phyloP scores from a whole-genome alignment of 1,140 invertebrate genomes.

The Cepaea nemoralis region DNA sequence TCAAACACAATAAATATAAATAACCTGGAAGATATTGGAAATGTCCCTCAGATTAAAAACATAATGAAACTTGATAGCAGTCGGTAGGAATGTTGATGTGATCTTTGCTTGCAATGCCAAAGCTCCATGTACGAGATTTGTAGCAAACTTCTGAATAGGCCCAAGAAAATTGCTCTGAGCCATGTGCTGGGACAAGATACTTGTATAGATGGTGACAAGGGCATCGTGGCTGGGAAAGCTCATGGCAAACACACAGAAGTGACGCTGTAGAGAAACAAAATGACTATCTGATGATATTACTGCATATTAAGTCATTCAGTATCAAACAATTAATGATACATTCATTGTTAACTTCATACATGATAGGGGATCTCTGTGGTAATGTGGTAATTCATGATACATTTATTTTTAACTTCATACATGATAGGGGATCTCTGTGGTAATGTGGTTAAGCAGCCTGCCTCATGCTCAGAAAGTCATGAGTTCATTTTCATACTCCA shows the following conservation, averaged over 20 bases:
- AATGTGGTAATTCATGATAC: no score
- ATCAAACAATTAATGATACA: no score
- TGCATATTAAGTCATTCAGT: no score
- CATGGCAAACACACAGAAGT: conserved; percentile 94
- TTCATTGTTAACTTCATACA: no score
- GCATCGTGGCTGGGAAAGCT: conserved; percentile 90
- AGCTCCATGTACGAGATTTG: conserved; percentile 84
- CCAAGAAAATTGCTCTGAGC: conserved; percentile 82
- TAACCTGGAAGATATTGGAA: conserved; percentile 83
- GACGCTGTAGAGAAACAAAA: conserved; percentile 75
- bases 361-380: no score
- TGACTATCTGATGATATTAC: no score
- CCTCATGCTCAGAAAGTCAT: no score
- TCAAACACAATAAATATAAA: neutral
- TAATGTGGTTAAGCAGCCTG: no score
- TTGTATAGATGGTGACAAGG: conserved; percentile 88
- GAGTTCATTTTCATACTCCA: no score
- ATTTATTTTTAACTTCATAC: no score
- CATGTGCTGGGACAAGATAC: conserved; percentile 83
- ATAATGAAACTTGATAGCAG: conserved; percentile 96
- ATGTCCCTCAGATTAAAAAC: conserved; percentile 95
- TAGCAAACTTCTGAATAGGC: conserved; percentile 74
- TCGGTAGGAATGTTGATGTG: conserved; percentile 88
- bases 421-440: no score
- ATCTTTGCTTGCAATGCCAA: conserved; percentile 88